These are phyloP conservation scores for Drosophila ananassae DNA, from an alignment of 1,140 invertebrate species.

Conservation along the genomic window DNA sequence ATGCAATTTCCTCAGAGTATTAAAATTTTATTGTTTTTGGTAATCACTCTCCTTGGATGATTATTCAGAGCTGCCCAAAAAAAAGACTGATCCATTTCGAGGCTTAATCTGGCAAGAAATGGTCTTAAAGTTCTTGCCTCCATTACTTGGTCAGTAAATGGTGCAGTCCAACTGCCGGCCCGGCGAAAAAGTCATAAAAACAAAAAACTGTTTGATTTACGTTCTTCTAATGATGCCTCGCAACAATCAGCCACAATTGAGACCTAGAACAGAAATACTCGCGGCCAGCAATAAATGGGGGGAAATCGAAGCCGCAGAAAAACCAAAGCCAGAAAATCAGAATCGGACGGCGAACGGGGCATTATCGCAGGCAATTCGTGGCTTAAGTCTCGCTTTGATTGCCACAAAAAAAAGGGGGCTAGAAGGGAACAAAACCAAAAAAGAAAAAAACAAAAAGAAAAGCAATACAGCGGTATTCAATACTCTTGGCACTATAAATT, in stretches of 20 bases:
- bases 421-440: slow-evolving; percentile 9
- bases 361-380: slow-evolving; percentile 57
- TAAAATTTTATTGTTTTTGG: neutral
- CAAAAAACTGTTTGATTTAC: slow-evolving; percentile 70
- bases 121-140: slow-evolving; percentile 9
- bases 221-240: slow-evolving; percentile 73
- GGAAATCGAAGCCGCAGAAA: slow-evolving; percentile 47
- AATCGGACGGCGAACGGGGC: neutral
- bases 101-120: slow-evolving; percentile 19
- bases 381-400: slow-evolving; percentile 55
- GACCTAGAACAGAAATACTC: slow-evolving; percentile 48
- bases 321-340: slow-evolving; percentile 10
- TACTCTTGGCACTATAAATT: slow-evolving; percentile 76
- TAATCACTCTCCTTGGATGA: neutral
- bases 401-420: slow-evolving; percentile 42
- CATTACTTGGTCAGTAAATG: slow-evolving; percentile 33
- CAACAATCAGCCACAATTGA: slow-evolving; percentile 69
- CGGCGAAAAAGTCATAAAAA: slow-evolving; percentile 39
- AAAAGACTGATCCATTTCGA: slow-evolving; percentile 11
- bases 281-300: slow-evolving; percentile 34
- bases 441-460: slow-evolving; percentile 31
- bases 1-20: neutral
- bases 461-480: slow-evolving; percentile 58
- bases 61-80: neutral
- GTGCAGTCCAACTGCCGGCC: slow-evolving; percentile 22